phyloP scores from a whole-genome alignment of 2,888 invertebrate genomes.

The Helicoverpa assulta region DNA sequence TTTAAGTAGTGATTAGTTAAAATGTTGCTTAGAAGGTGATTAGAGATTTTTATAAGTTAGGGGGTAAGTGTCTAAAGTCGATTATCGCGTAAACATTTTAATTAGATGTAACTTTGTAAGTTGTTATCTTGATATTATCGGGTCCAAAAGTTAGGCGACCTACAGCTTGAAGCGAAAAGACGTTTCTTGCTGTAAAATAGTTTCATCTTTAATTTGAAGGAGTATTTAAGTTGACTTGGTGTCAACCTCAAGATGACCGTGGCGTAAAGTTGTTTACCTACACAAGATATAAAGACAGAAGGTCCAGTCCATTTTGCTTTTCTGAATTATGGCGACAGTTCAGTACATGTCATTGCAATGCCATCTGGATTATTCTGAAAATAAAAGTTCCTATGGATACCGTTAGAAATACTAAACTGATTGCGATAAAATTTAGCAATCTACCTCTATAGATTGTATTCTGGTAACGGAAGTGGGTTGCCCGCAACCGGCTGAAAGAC shows the following conservation, averaged over 20 bases:
- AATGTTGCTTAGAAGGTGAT: no score
- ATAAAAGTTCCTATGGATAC: no score
- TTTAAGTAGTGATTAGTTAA: no score
- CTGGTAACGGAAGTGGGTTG: no score
- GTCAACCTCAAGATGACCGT: neutral
- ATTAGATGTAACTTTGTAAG: conserved; percentile 46
- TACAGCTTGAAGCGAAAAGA: conserved; percentile 21
- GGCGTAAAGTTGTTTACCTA: neutral
- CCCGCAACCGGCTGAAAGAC: no score
- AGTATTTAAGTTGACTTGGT: neutral
- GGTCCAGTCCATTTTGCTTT: neutral
- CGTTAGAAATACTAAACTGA: no score
- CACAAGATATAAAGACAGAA: neutral
- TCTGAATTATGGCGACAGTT: no score
- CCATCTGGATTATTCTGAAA: no score
- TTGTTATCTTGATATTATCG: conserved; percentile 43
- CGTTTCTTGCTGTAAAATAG: conserved; percentile 28
- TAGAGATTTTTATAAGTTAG: no score
- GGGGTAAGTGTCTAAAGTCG: conserved; percentile 27
- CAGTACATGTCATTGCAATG: no score
- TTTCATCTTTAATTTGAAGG: conserved; percentile 22
- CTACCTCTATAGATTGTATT: no score
- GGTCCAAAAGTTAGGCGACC: conserved; percentile 30
- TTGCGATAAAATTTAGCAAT: no score
- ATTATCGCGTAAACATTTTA: conserved; percentile 43